Evolutionary conservation across 2,113 vertebrate genomes (phyloP), one percentile per base, ranked within the genome.

Genomic region (Echinops telfairi): DNA sequence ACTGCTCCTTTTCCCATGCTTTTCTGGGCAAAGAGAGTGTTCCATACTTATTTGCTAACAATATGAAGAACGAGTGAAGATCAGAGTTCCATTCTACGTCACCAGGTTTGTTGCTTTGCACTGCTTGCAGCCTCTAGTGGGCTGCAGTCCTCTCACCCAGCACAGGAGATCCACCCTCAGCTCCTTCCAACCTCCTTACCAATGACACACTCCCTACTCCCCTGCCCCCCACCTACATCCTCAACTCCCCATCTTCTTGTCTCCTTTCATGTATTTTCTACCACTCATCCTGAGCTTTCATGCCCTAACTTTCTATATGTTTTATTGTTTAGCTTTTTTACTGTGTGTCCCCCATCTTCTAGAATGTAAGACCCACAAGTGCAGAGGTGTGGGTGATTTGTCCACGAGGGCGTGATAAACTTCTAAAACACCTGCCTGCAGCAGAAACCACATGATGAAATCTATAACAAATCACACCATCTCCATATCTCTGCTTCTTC

Each of bases 381-480:
- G 19, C 12, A 81, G 43, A 89, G 16, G 29, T 62, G 83, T 60
- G 53, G 70, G 16, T 71, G 6, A 36, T 64, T 58, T 81, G 29
- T 38, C 58, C 78, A 83, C 8, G 17, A 27, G 53, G 86, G 11
- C 17, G 38, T 43, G 88, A 40, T 71, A 80, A 47, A n/a, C 9
- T 68, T 91, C 60, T 84, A 81, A 83, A 83, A 91, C 3, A 81
- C 86, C 86, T 40, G 40, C 2, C 40, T 66, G 25, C 3, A 3
- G 84, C 22, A 86, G 12, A 77, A 36, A 60, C 29, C 2, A 27
- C 83, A 70, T 29, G 25, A 83, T 78, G n/a, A 82, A 66, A 43
- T 47, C 22, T 86, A 89, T 57, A 12, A 89, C n/a, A 86, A 91
- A 31, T 43, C 31, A 89, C 23, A n/a, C 22, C 23, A 81, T 84